phyloP scores from a whole-genome alignment of 2,888 invertebrate genomes.

The Tiphia femorata region DNA sequence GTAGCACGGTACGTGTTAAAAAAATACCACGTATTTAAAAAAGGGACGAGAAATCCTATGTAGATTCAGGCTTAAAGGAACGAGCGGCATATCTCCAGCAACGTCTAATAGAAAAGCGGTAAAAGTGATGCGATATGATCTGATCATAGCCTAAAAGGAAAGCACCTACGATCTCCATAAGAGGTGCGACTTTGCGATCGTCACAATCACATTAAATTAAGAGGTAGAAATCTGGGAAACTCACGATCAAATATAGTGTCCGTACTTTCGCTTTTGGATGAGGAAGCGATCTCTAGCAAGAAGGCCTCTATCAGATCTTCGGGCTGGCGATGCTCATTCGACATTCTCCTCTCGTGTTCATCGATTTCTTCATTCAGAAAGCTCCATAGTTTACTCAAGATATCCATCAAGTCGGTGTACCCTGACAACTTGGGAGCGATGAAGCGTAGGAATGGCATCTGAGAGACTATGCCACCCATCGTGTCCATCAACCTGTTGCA shows the following conservation, averaged over 20 bases:
- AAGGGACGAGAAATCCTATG: no score
- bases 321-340: conserved; percentile 47
- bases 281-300: conserved; percentile 72
- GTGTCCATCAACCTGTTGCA: conserved; percentile 74
- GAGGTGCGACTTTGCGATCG: no score
- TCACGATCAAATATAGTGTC: conserved; percentile 55
- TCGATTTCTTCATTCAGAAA: conserved; percentile 71
- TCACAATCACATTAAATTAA: no score
- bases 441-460: conserved; percentile 77
- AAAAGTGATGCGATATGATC: no score
- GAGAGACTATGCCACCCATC: conserved; percentile 78
- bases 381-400: conserved; percentile 71
- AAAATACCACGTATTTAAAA: no score
- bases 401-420: conserved; percentile 72
- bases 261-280: conserved; percentile 46
- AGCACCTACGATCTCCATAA: no score
- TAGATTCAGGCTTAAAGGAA: no score
- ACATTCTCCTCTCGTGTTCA: conserved; percentile 48
- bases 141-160: no score
- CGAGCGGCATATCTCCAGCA: no score
- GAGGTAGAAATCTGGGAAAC: no score
- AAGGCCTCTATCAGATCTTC: conserved; percentile 78
- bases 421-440: conserved; percentile 76
- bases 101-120: no score
- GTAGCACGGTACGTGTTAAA: no score